Conservation (phyloP, 2,113 vertebrate genomes). For the Solenodon paradoxus region DNA sequence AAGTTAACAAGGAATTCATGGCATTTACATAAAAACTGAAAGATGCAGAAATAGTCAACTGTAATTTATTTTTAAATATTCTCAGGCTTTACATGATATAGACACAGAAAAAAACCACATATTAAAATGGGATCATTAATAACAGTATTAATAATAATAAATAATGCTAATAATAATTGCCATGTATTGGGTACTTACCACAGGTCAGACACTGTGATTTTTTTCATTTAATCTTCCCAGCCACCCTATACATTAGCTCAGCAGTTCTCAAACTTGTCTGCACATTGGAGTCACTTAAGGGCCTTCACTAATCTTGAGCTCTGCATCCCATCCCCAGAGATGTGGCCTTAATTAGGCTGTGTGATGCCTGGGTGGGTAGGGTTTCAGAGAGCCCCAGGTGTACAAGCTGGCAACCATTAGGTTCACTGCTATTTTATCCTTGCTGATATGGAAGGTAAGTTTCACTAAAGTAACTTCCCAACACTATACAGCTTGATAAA, state of each 20-base stretch:
- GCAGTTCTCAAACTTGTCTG: background rate
- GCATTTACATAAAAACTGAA: constrained; percentile 27
- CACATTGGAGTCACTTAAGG: background rate
- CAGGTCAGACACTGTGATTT: constrained; percentile 2
- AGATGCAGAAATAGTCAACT: constrained; percentile 22
- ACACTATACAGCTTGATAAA: background rate
- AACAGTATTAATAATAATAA: constrained; percentile 33
- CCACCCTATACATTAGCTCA: background rate
- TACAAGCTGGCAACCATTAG: background rate
- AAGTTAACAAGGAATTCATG: constrained; percentile 28
- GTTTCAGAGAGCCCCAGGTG: background rate
- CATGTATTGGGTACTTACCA: constrained; percentile 15
- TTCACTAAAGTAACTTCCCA: constrained; percentile 16
- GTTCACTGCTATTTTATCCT: background rate
- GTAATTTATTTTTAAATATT: background rate
- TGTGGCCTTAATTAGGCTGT: background rate
- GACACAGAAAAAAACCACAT: background rate
- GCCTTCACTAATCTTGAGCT: background rate
- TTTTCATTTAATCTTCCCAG: constrained; percentile 14
- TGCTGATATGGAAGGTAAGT: background rate
- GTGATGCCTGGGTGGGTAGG: background rate
- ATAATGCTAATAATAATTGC: background rate
- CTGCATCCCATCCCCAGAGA: background rate
- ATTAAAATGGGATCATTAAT: background rate
- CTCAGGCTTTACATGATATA: background rate